Evolutionary conservation across 2,797 vertebrate species (phyloP).

Genomic region (Megalops cyprinoides): DNA sequence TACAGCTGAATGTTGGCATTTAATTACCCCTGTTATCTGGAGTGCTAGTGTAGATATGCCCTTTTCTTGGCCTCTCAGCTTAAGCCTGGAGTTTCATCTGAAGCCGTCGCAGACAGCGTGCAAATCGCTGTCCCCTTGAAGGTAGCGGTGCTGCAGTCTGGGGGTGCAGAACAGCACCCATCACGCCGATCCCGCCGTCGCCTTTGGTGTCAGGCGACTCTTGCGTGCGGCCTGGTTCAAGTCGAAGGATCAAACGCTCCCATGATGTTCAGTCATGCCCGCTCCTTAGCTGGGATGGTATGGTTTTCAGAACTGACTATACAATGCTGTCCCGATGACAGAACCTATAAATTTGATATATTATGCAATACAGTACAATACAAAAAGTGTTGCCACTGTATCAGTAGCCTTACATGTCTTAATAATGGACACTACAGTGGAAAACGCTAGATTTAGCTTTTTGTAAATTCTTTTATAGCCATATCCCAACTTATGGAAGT

Average conservation of each 20-base stretch:
- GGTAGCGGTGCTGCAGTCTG: slow-evolving; percentile 39
- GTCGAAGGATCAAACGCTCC: slow-evolving; percentile 25
- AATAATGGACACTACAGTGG: too few relatives aligned
- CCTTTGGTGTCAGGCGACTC: not conserved
- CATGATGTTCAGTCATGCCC: not conserved
- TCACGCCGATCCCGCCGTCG: slow-evolving; percentile 44
- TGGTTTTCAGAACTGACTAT: not conserved
- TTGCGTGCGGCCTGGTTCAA: not conserved
- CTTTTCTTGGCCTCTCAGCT: too few relatives aligned
- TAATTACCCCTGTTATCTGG: slow-evolving; percentile 3
- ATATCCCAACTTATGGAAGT: too few relatives aligned
- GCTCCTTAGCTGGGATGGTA: slow-evolving; percentile 18
- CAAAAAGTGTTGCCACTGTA: too few relatives aligned
- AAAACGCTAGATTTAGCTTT: too few relatives aligned
- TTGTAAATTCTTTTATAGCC: too few relatives aligned
- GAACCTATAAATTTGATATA: too few relatives aligned
- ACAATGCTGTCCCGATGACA: not conserved
- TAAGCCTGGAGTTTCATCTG: slow-evolving; percentile 27
- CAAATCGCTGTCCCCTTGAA: slow-evolving; percentile 43
- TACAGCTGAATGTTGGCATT: not conserved
- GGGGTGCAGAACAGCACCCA: slow-evolving; percentile 44
- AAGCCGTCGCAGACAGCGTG: slow-evolving; percentile 28
- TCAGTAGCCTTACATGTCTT: too few relatives aligned
- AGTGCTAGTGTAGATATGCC: slow-evolving; percentile 17
- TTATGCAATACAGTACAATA: too few relatives aligned